Conservation (phyloP, 2,888 invertebrate genomes). For the Drosophila nr. medialis region DNA sequence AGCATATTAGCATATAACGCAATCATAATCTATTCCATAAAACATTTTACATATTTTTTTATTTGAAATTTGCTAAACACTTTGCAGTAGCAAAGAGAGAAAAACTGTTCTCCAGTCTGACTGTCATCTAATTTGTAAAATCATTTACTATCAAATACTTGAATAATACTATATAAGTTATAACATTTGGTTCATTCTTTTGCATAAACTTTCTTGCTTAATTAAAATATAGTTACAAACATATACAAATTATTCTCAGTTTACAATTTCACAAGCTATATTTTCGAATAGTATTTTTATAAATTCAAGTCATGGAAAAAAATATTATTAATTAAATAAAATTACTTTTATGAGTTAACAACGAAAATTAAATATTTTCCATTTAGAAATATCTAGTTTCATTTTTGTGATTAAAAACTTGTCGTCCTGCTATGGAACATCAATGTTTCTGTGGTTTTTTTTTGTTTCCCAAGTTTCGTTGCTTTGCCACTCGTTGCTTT, state of each 20-base stretch:
- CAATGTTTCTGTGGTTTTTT: background rate
- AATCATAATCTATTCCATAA: background rate
- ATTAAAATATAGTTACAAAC: background rate
- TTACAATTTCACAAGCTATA: background rate
- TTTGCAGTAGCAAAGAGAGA: background rate
- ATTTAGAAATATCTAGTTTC: background rate
- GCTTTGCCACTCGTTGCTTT: background rate
- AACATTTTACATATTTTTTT: background rate
- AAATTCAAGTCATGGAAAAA: background rate
- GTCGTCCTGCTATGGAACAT: background rate
- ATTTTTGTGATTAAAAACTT: background rate
- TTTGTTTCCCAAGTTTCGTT: background rate
- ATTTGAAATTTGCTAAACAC: background rate
- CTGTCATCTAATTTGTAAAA: background rate
- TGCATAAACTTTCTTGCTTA: background rate
- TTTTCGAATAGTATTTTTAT: background rate
- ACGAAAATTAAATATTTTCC: background rate
- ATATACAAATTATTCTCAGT: background rate
- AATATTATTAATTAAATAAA: background rate
- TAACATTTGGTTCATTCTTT: background rate
- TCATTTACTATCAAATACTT: background rate
- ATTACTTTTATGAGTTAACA: no score
- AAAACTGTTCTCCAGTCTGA: background rate
- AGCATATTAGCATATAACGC: slow-evolving; percentile 22
- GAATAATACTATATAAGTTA: background rate